Percentiles rank a stretch among this genome's conserved stretches.
Evolutionary conservation across 2,888 invertebrate genomes (phyloP).

Genomic region (Onthophagus sagittarius): DNA sequence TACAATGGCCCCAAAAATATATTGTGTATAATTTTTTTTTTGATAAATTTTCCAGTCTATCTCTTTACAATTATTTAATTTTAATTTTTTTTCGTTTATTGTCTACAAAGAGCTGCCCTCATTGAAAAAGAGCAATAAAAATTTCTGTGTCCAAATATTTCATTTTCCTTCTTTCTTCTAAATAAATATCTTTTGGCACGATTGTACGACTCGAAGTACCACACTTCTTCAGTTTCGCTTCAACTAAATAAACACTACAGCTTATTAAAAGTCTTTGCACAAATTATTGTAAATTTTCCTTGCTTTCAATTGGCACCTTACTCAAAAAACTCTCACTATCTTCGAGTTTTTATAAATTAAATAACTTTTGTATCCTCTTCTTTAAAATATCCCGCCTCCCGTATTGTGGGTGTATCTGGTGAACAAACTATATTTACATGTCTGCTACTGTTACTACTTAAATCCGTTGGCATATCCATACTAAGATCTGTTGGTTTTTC

Average conservation of each 20-base stretch:
- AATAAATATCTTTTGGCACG: conserved; percentile 31
- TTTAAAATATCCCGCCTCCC: conserved; percentile 25
- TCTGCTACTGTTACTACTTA: conserved; percentile 42
- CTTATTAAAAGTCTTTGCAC: not conserved
- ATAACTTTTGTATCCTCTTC: conserved; percentile 26
- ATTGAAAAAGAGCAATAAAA: not conserved
- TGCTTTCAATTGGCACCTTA: conserved; percentile 29
- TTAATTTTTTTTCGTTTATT: conserved; percentile 12
- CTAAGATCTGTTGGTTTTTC: conserved; percentile 49
- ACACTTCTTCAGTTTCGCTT: no score
- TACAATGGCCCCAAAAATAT: conserved; percentile 29
- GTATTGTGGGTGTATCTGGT: conserved; percentile 43
- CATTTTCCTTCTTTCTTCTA: not conserved
- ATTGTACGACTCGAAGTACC: not conserved
- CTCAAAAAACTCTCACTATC: conserved; percentile 1
- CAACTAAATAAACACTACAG: no score
- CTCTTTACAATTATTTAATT: conserved; percentile 30
- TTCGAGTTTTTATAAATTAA: not conserved
- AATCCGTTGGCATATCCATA: conserved; percentile 47
- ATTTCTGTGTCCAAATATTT: conserved; percentile 22
- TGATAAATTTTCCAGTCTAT: conserved; percentile 40
- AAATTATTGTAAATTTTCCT: conserved; percentile 4
- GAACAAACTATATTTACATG: conserved; percentile 47
- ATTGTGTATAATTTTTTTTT: conserved; percentile 1
- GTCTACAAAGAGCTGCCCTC: conserved; percentile 4